Base-by-base conservation (phyloP, 2,113 vertebrate genomes). In the Alectura lathami region DNA sequence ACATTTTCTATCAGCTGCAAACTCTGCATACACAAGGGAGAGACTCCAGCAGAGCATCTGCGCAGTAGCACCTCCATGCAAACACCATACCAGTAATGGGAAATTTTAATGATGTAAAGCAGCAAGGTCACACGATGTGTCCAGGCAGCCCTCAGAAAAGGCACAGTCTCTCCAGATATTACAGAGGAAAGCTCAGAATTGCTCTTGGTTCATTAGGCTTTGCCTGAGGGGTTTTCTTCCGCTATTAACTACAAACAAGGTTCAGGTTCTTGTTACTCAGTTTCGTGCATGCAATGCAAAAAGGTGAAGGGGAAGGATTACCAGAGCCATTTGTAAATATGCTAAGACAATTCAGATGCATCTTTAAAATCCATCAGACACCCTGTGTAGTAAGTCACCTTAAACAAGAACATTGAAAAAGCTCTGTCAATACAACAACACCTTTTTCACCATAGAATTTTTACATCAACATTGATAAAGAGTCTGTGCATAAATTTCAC, bases 131-230 rank as follows among this genome's bases (percentile, higher is more conserved):
- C 96, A 93, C 88, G 5, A 11, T 79, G 89, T 54, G 94, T 95
- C 94, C 97, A 92, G 92, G 94, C 93, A 96, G 97, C 96, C 88
- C 93, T 94, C 50, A 50, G 88, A 97, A 97, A 96, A 95, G 96
- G 95, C 91, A 89, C 86, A 53, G 89, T 64, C 94, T 94, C 69
- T 89, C 88, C 85, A 97, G 97, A 94, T 92, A 95, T 51, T 94
- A 87, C 86, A 86, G 94, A 94, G 91, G 79, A 96, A 79, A 96
- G 95, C 94, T 96, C 94, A 76, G 96, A 96, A 97, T 96, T 88
- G 97, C 95, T 97, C 86, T 83, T 95, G 96, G 92, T 97, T 97
- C 97, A 96, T 98, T 97, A 97, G 96, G 97, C 94, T 97, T 96
- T 96, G 97, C 97, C 97, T 95, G 92, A 94, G 96, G 97, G 95